Conservation (phyloP, 1,140 invertebrate species). For the Drosophila nannoptera region DNA sequence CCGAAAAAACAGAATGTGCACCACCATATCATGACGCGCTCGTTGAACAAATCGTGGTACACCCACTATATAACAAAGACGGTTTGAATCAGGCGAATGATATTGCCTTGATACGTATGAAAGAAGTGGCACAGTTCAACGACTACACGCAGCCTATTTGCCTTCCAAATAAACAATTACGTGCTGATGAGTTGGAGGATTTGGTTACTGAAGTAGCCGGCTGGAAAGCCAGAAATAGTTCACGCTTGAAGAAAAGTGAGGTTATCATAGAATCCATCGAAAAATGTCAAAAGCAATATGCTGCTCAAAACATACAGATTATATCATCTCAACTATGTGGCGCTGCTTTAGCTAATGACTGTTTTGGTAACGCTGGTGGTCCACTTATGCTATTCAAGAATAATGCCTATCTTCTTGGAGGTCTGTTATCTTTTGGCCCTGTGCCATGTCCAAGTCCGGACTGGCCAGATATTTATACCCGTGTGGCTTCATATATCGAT, state of each 20-base stretch:
- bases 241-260: constrained; percentile 80
- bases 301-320: constrained; percentile 20
- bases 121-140: constrained; percentile 80
- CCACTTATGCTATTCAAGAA: constrained; percentile 79
- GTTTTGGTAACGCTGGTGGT: constrained; percentile 81
- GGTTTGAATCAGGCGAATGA: constrained; percentile 80
- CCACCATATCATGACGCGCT: constrained; percentile 81
- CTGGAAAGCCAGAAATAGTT: constrained; percentile 87
- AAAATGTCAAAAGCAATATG: constrained; percentile 54
- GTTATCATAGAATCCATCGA: constrained; percentile 46
- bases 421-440: constrained; percentile 87
- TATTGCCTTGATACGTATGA: constrained; percentile 87
- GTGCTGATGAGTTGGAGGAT: constrained; percentile 79
- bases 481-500: constrained; percentile 79
- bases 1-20: constrained; percentile 78
- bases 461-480: constrained; percentile 88
- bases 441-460: constrained; percentile 83
- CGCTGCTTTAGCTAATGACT: constrained; percentile 34
- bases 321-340: constrained; percentile 53
- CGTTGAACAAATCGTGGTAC: constrained; percentile 83
- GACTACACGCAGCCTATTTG: constrained; percentile 87
- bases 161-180: constrained; percentile 82
- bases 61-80: constrained; percentile 83
- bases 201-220: constrained; percentile 85
- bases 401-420: constrained; percentile 80